phyloP scores from a whole-genome alignment of 2,888 invertebrate species.

The Tryphoninae sp. region DNA sequence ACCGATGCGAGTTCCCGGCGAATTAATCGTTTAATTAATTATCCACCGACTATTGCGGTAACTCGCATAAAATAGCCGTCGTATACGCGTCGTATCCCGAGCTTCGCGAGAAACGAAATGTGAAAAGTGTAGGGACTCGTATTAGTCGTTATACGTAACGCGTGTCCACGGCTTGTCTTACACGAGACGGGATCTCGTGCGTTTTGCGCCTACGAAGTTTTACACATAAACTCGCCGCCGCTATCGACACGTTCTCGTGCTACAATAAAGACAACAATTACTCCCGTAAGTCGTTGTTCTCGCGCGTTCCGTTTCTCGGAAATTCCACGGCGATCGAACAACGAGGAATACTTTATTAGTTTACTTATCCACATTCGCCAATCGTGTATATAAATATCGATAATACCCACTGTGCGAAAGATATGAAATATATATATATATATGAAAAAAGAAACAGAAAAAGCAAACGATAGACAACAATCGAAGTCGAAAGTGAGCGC shows the following conservation, averaged over 20 bases:
- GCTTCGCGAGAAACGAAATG: slow-evolving; percentile 24
- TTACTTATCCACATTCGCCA: slow-evolving; percentile 6
- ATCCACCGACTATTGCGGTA: slow-evolving; percentile 64
- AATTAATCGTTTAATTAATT: slow-evolving; percentile 66
- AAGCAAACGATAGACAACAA: slow-evolving; percentile 26
- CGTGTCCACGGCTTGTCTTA: slow-evolving; percentile 38
- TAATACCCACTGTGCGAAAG: not conserved
- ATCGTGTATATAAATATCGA: not conserved
- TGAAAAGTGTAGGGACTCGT: slow-evolving; percentile 24
- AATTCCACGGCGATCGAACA: slow-evolving; percentile 31
- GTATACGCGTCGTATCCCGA: slow-evolving; percentile 42
- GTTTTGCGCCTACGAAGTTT: slow-evolving; percentile 25
- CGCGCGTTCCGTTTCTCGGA: slow-evolving; percentile 54
- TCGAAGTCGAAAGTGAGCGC: slow-evolving; percentile 49
- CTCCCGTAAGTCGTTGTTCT: slow-evolving; percentile 54
- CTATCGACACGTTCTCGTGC: slow-evolving; percentile 16
- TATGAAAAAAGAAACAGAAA: slow-evolving; percentile 14
- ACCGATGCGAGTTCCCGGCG: slow-evolving; percentile 31
- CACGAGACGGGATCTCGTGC: not conserved
- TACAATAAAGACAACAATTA: slow-evolving; percentile 52
- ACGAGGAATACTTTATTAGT: slow-evolving; percentile 52
- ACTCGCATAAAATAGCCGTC: slow-evolving; percentile 36
- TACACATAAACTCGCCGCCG: slow-evolving; percentile 47
- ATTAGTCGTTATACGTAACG: slow-evolving; percentile 8
- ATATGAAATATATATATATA: not conserved